Base-by-base conservation (phyloP, 2,888 invertebrate genomes). In the Nesidiocoris tenuis region DNA sequence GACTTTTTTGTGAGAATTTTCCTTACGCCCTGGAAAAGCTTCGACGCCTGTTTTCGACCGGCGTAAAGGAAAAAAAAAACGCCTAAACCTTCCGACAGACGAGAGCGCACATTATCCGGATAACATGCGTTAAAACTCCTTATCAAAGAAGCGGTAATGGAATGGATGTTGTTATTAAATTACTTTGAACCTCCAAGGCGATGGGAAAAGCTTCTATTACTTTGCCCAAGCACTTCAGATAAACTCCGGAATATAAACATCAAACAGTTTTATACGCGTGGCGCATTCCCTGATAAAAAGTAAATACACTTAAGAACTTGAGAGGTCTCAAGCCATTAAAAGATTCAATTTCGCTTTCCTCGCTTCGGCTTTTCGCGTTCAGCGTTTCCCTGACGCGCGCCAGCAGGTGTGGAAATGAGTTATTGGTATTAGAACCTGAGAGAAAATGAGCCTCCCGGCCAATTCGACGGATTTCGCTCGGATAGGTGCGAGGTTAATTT, bases 251-350 rank as follows among this genome's bases (percentile, higher is more conserved):
- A 39, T 39, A 39, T 39, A 39, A 39, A 39, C 39, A 39, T 39
- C 39, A 39, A 39, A 39, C 39, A 39, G 39, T 39, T 39, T 39
- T 39, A 39, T 39, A 39, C 39, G 39, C 39, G 39, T 7, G 39
- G 39, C 39, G 39, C 39, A 39, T 39, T 39, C 39, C 5, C 39
- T 39, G 39, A 39, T 39, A 39, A 39, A 24, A 64, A 64, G 25
- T 64, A 64, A 64, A 64, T 24, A 64, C 18, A 64, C 64, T 64
- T 64, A 23, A 64, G 39, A 39, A 39, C 39, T 39, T 39, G 39
- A 39, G 39, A 39, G 39, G 17, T n/a, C 63, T 21, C 7, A 16
- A 18, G n/a, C 64, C 64, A 64, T 64, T 64, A 64, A 64, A 64
- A 63, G 25, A 64, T 24, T 23, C 64, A 24, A 64, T 64, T 64